Conservation (phyloP, 1,140 invertebrate genomes). For the Megalonaias nervosa region DNA sequence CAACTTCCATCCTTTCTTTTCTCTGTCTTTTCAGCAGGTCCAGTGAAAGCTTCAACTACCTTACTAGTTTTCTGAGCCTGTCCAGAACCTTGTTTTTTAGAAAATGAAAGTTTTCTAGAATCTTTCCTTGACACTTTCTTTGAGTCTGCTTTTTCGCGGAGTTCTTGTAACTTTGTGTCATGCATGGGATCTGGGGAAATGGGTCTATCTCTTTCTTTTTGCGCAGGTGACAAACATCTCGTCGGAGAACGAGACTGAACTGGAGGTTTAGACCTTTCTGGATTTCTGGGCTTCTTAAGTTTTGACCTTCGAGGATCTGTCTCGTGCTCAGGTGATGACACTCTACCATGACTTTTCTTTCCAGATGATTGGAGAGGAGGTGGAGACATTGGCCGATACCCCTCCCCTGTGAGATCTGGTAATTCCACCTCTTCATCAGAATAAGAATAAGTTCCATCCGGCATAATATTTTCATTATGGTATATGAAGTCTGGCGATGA, state of each 20-base stretch:
- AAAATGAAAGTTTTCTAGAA: slow-evolving; percentile 23
- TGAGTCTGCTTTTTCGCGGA: slow-evolving; percentile 14
- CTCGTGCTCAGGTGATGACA: no score
- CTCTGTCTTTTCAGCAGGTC: slow-evolving; percentile 18
- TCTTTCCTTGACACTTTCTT: slow-evolving; percentile 24
- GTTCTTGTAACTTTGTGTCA: slow-evolving; percentile 25
- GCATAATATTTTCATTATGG: no score
- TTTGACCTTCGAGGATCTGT: no score
- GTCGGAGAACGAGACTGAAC: not conserved
- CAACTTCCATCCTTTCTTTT: slow-evolving; percentile 46
- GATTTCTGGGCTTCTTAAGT: not conserved
- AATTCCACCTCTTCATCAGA: no score
- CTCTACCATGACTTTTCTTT: no score
- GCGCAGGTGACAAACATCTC: not conserved
- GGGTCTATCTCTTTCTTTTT: not conserved
- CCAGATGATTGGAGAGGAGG: no score
- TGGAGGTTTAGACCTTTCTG: slow-evolving; percentile 1
- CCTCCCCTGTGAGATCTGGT: no score
- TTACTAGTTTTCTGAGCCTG: slow-evolving; percentile 10
- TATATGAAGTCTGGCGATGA: slow-evolving; percentile 3
- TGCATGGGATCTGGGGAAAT: slow-evolving; percentile 33
- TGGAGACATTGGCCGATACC: no score
- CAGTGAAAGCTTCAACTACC: slow-evolving; percentile 33
- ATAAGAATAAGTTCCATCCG: no score
- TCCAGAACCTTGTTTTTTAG: slow-evolving; percentile 27